These are phyloP conservation scores for Sus cebifrons DNA, from an alignment of 2,797 vertebrate species.

Conservation along the genomic window DNA sequence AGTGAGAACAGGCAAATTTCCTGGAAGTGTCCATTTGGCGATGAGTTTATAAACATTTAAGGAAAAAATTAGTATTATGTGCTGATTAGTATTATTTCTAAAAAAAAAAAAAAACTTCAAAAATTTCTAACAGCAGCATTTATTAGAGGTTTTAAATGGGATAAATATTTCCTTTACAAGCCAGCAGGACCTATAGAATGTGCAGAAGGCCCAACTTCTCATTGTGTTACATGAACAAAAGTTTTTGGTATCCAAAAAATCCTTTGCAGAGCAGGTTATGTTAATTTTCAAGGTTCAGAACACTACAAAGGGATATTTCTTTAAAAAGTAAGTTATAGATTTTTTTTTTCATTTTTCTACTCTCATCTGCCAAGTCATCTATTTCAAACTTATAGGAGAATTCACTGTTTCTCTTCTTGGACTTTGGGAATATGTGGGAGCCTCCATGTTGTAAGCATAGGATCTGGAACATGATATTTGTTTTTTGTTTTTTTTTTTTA, in stretches of 20 bases:
- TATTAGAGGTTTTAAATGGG: conserved; percentile 32
- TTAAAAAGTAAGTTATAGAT: background rate
- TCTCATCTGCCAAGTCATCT: background rate
- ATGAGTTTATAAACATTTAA: conserved; percentile 80
- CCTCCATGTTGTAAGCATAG: background rate
- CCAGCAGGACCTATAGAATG: background rate
- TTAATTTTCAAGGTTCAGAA: background rate
- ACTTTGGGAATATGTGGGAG: background rate
- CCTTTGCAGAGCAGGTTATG: background rate
- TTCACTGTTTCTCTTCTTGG: background rate
- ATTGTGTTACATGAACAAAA: background rate
- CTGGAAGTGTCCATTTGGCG: conserved; percentile 80
- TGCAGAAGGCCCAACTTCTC: background rate
- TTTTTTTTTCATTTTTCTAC: background rate
- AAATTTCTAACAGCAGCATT: conserved; percentile 62
- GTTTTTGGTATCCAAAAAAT: background rate
- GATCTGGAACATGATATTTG: background rate
- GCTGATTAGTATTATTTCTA: conserved; percentile 60
- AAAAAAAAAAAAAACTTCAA: conserved; percentile 66
- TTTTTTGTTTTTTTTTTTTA: too few relatives aligned
- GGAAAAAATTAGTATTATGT: conserved; percentile 62
- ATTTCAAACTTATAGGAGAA: conserved; percentile 9
- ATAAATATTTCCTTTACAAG: conserved; percentile 50
- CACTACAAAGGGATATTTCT: conserved; percentile 26
- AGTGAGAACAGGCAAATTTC: conserved; percentile 79